Percentiles rank a stretch among this genome's conserved stretches.
phyloP scores from a whole-genome alignment of 2,888 invertebrate genomes.

The Saturnia pavonia region DNA sequence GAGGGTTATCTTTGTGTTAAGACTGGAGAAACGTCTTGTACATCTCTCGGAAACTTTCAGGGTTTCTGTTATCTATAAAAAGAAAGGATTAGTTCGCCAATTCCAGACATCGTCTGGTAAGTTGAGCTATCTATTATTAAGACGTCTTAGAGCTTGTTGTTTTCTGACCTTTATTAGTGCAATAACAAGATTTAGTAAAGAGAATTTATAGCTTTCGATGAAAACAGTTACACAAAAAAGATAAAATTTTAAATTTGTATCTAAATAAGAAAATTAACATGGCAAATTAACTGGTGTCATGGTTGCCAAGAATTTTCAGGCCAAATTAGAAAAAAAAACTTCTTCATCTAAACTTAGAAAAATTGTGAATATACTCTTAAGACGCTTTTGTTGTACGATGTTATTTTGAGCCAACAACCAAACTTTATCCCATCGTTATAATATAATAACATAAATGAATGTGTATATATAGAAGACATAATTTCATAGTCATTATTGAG shows the following conservation, averaged over 20 bases:
- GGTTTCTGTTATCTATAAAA: constrained; percentile 13
- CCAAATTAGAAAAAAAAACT: background rate
- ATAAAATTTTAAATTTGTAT: background rate
- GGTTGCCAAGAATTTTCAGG: background rate
- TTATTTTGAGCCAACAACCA: no score
- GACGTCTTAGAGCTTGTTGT: background rate
- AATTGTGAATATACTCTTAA: no score
- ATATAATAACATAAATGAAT: no score
- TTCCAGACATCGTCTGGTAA: constrained; percentile 14
- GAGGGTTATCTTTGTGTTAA: constrained; percentile 3
- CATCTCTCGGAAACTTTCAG: background rate
- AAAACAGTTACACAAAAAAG: background rate
- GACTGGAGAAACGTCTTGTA: background rate
- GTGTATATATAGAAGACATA: no score
- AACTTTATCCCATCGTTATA: no score
- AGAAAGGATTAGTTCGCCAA: constrained; percentile 16
- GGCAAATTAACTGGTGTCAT: background rate
- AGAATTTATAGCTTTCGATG: background rate
- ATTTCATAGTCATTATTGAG: constrained; percentile 2
- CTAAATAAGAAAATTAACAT: background rate
- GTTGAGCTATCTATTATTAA: constrained; percentile 11
- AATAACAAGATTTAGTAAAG: background rate
- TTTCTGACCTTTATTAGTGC: background rate
- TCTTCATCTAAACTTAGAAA: no score
- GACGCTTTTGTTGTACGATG: no score